Percentiles rank a stretch among this genome's conserved stretches.
These are phyloP conservation scores for Meteorus sp. DNA, from an alignment of 1,140 invertebrate genomes.

Conservation along the genomic window DNA sequence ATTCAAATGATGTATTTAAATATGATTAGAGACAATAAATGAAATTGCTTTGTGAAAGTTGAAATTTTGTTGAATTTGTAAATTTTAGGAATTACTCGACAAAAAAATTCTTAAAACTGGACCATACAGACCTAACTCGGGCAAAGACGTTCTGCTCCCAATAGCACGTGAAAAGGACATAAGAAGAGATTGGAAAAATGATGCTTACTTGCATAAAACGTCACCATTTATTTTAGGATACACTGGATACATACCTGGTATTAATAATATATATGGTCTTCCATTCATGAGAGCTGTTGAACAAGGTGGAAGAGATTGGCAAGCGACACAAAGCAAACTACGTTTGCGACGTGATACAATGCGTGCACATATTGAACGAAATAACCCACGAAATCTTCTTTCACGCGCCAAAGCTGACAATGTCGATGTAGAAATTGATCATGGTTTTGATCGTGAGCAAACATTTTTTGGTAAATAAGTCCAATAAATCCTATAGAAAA, in stretches of 20 bases:
- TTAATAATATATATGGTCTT: constrained; percentile 67
- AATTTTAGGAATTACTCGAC: constrained; percentile 60
- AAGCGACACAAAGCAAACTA: constrained; percentile 61
- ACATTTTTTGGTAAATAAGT: constrained; percentile 42
- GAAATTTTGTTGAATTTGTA: no score
- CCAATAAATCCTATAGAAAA: no score
- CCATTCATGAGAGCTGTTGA: constrained; percentile 71
- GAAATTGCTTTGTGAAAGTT: no score
- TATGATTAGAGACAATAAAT: no score
- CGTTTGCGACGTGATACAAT: constrained; percentile 50
- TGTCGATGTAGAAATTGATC: constrained; percentile 42
- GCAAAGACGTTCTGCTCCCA: constrained; percentile 35
- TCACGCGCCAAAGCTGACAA: constrained; percentile 42
- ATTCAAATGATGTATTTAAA: no score
- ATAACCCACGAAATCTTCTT: constrained; percentile 43
- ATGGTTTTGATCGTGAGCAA: constrained; percentile 33
- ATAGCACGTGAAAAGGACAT: constrained; percentile 40
- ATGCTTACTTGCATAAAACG: constrained; percentile 51
- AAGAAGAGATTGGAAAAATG: constrained; percentile 50
- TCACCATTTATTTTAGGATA: constrained; percentile 69
- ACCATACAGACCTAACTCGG: constrained; percentile 44
- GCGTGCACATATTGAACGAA: constrained; percentile 58
- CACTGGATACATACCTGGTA: constrained; percentile 67
- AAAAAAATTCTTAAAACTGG: constrained; percentile 55
- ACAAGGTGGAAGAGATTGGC: constrained; percentile 69